phyloP scores from a whole-genome alignment of 2,888 invertebrate genomes.

The Rhagophthalmus giganteus region DNA sequence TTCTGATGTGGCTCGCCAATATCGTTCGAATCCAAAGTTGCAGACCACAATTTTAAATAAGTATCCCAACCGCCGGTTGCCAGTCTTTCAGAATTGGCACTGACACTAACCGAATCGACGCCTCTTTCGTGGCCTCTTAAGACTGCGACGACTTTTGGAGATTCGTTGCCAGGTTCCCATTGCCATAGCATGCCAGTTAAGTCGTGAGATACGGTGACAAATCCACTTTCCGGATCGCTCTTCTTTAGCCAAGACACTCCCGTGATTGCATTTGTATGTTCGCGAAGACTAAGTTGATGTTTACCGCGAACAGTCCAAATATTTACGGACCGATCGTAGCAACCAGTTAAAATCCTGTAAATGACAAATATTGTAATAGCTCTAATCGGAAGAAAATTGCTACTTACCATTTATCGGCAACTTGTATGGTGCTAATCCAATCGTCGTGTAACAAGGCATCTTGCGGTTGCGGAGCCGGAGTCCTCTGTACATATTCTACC shows the following conservation, averaged over 20 bases:
- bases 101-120: conserved; percentile 83
- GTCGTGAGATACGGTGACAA: conserved; percentile 84
- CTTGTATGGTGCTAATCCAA: conserved; percentile 91
- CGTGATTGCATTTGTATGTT: conserved; percentile 86
- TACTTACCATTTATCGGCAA: conserved; percentile 67
- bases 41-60: conserved; percentile 89
- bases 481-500: conserved; percentile 88
- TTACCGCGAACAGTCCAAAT: conserved; percentile 88
- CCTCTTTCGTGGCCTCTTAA: conserved; percentile 92
- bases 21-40: conserved; percentile 53
- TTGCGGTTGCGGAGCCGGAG: conserved; percentile 89
- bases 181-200: conserved; percentile 90
- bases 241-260: conserved; percentile 83
- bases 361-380: neutral
- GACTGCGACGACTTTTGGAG: conserved; percentile 76
- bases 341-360: conserved; percentile 83
- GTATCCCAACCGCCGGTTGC: conserved; percentile 94
- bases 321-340: conserved; percentile 91
- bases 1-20: conserved; percentile 49
- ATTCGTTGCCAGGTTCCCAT: conserved; percentile 75
- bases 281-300: conserved; percentile 80
- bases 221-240: conserved; percentile 58
- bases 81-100: conserved; percentile 64
- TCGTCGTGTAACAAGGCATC: conserved; percentile 94
- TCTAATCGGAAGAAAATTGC: neutral